Evolutionary conservation across 2,888 invertebrate species (phyloP).

Genomic region (Chalcosyrphus nemorum): DNA sequence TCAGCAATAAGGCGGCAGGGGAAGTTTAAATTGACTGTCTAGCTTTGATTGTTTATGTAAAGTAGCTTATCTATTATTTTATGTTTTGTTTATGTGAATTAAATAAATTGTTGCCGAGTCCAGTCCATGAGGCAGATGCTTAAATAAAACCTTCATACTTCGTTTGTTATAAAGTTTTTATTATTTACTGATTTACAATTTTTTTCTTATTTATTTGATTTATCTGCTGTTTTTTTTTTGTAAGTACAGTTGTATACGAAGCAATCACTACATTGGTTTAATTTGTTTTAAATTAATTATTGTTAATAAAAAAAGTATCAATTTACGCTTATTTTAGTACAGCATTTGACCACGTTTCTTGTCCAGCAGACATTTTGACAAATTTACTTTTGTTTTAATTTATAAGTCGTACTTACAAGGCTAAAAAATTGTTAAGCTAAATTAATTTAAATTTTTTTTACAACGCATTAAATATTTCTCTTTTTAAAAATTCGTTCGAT

Average conservation of each 20-base stretch:
- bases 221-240: conserved; percentile 40
- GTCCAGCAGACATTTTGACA: background rate
- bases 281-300: conserved; percentile 25
- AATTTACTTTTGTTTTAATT: background rate
- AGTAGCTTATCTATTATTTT: no score
- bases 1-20: no score
- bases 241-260: conserved; percentile 67
- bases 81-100: no score
- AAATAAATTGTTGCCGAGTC: no score
- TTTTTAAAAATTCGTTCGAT: conserved; percentile 44
- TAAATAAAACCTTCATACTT: background rate
- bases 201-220: conserved; percentile 30
- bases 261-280: conserved; percentile 27
- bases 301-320: conserved; percentile 3
- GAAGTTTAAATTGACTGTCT: no score
- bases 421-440: conserved; percentile 27
- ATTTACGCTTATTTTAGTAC: conserved; percentile 38
- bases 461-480: conserved; percentile 17
- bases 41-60: no score
- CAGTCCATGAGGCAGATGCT: no score
- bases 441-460: conserved; percentile 2
- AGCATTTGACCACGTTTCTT: conserved; percentile 9
- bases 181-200: no score
- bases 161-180: conserved; percentile 32
- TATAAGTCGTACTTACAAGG: conserved; percentile 45